phyloP scores from a whole-genome alignment of 2,113 vertebrate genomes.

The Actenoides hombroni region DNA sequence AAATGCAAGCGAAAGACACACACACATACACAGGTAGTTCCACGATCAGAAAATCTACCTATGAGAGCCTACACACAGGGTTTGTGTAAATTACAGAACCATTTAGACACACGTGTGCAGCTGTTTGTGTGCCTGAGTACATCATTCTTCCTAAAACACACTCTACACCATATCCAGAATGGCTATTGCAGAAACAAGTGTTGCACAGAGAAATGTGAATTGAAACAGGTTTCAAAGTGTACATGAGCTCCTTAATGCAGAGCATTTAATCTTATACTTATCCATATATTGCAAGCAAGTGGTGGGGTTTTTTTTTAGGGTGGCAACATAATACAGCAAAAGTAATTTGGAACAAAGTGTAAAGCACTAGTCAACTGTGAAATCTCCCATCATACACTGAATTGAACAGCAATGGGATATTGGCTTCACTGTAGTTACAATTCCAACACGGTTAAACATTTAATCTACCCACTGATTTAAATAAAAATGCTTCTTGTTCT shows the following conservation, averaged over 20 bases:
- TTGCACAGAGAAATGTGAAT: not conserved
- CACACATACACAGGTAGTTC: not conserved
- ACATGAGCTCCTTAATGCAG: not conserved
- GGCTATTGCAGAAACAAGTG: not conserved
- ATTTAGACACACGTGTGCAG: not conserved
- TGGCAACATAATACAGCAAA: slow-evolving; percentile 11
- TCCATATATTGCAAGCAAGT: not conserved
- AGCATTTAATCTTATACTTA: slow-evolving; percentile 12
- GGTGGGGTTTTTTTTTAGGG: not conserved
- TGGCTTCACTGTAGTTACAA: slow-evolving; percentile 12
- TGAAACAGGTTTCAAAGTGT: not conserved
- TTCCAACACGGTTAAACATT: slow-evolving; percentile 47
- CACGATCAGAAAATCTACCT: not conserved
- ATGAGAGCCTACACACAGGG: not conserved
- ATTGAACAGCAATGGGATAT: slow-evolving; percentile 34
- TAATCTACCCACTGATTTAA: slow-evolving; percentile 61
- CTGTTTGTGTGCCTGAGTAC: not conserved
- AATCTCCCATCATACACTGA: slow-evolving; percentile 55
- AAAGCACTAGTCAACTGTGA: slow-evolving; percentile 63
- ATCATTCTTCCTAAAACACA: not conserved
- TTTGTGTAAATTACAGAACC: not conserved
- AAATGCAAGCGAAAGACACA: not conserved
- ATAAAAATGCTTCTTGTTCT: slow-evolving; percentile 36
- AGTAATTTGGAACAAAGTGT: slow-evolving; percentile 51
- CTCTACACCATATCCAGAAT: not conserved